phyloP scores from a whole-genome alignment of 2,797 vertebrate genomes.

The Diplodus puntazzo region DNA sequence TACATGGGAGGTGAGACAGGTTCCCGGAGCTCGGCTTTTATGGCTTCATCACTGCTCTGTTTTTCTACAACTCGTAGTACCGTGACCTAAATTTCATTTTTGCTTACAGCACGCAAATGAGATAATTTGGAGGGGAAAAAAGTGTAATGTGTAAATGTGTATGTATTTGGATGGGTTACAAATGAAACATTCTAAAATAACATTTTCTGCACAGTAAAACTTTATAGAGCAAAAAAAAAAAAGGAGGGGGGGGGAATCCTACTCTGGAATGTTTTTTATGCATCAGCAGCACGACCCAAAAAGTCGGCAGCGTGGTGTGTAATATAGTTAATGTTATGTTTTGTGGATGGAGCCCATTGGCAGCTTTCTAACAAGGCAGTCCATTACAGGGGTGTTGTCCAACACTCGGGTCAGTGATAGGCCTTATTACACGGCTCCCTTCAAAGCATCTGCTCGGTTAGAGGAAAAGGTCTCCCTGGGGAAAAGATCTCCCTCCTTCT shows the following conservation, averaged over 20 bases:
- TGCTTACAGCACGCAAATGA: conserved; percentile 43
- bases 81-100: conserved; percentile 72
- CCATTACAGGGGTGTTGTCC: conserved; percentile 81
- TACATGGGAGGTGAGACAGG: conserved; percentile 68
- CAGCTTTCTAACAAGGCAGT: conserved; percentile 77
- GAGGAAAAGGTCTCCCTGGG: conserved; percentile 72
- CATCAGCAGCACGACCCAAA: conserved; percentile 38
- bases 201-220: conserved; percentile 55
- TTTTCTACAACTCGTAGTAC: conserved; percentile 62
- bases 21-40: conserved; percentile 76
- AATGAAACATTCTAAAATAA: conserved; percentile 56
- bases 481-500: conserved; percentile 76
- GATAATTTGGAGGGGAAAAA: conserved; percentile 2
- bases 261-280: conserved; percentile 42
- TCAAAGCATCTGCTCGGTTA: conserved; percentile 77
- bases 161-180: conserved; percentile 38
- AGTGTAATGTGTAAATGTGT: no score
- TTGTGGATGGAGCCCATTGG: conserved; percentile 64
- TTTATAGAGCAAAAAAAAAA: conserved; percentile 46
- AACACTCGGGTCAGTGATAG: conserved; percentile 76
- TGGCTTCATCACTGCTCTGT: conserved; percentile 71
- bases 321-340: conserved; percentile 63
- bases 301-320: conserved; percentile 36
- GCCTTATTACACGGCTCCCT: conserved; percentile 78
- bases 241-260: not conserved